Base-by-base conservation (phyloP, 2,888 invertebrate genomes). In the Girardia tigrina region DNA sequence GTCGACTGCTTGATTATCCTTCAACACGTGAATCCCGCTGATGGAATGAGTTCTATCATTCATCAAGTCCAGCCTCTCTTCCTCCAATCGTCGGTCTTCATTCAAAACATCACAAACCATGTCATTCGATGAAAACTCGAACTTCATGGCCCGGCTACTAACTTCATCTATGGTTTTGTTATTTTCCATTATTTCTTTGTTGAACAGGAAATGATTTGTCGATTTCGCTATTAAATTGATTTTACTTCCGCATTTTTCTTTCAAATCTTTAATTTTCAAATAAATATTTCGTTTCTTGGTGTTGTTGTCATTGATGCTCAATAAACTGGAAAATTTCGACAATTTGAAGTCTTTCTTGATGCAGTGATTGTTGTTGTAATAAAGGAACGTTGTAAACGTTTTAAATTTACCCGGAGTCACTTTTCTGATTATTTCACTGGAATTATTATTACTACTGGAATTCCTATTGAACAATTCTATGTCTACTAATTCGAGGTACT, bases 251-350 rank as follows among this genome's bases (percentile, higher is more conserved):
- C 2, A 2, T 56, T 56, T 56, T n/a, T 56, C 56, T 56, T 56
- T 56, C 4, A 56, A n/a, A 16, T 56, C 56, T 56, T 56, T 56
- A n/a, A 56, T 56, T 56, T 56, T 56, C 56, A 56, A 56, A 56
- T 56, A 56, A 16, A 56, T 56, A 56, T 56, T 56, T 16, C 56
- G 56, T 16, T 23, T 56, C 23, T 56, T 16, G n/a, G 56, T 20
- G 23, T 56, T 56, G n/a, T 56, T n/a, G 23, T 56, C 56, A n/a
- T 4, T 56, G 4, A 20, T 56, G 6, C n/a, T n/a, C n/a, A 56
- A n/a, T 2, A 8, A 56, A 56, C 8, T 56, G 6, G 56, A 56
- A 56, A 20, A 56, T 56, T 4, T 56, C 4, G 56, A n/a, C n/a
- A 56, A 56, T 56, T 56, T 56, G n/a, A 56, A 56, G 23, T 56